Conservation (phyloP, 2,797 vertebrate genomes). For the Enoplosus armatus region DNA sequence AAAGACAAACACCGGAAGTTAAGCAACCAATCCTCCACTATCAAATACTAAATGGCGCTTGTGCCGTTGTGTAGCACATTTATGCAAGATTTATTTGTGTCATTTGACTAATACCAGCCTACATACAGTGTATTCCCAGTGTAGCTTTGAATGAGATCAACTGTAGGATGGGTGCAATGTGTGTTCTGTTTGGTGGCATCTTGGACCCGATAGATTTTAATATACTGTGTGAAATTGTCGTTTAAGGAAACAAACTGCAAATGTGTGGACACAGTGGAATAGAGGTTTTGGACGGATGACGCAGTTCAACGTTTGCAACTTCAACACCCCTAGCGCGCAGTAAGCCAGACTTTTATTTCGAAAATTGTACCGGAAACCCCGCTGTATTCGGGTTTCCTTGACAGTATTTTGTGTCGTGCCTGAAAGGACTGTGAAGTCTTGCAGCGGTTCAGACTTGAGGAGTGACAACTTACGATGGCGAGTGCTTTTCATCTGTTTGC, state of each 20-base stretch:
- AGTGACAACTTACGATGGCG: conserved; percentile 73
- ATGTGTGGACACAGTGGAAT: too few species aligned
- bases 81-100: neutral
- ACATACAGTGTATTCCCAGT: too few species aligned
- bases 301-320: neutral
- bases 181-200: neutral
- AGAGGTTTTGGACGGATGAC: rapidly evolving
- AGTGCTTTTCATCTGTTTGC: conserved; percentile 27
- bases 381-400: rapidly evolving
- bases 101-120: neutral
- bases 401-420: conserved; percentile 49
- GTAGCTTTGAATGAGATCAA: neutral
- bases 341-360: conserved; percentile 51
- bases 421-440: conserved; percentile 69
- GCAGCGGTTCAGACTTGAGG: conserved; percentile 61
- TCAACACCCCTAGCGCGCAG: neutral
- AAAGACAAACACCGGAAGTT: conserved; percentile 20
- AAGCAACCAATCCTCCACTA: neutral
- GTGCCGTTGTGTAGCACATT: too few species aligned
- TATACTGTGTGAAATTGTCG: neutral
- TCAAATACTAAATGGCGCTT: neutral
- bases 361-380: neutral
- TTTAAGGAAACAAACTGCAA: neutral
- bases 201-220: too few species aligned
- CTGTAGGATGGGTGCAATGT: neutral